phyloP scores from a whole-genome alignment of 2,797 vertebrate genomes.

The Arctocebus calabarensis region DNA sequence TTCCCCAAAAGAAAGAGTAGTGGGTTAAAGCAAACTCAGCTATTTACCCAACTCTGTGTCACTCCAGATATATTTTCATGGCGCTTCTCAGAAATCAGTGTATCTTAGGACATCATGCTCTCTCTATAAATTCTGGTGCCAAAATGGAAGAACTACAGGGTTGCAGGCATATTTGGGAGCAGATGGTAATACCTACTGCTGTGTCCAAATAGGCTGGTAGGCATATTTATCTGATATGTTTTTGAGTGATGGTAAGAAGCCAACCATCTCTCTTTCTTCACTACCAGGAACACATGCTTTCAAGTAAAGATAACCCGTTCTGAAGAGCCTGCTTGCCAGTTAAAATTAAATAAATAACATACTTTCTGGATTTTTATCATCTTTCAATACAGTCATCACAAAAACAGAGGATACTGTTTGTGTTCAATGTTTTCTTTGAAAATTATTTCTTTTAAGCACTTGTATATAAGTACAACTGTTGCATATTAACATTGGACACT shows the following conservation, averaged over 20 bases:
- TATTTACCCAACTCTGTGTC: slow-evolving; percentile 70
- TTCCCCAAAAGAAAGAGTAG: neutral
- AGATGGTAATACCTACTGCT: slow-evolving; percentile 88
- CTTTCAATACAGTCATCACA: slow-evolving; percentile 67
- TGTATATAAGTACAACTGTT: slow-evolving; percentile 69
- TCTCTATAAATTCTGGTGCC: slow-evolving; percentile 82
- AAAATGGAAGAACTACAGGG: slow-evolving; percentile 80
- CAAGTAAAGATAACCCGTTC: slow-evolving; percentile 80
- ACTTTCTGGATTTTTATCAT: slow-evolving; percentile 67
- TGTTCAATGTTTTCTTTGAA: slow-evolving; percentile 66
- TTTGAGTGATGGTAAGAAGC: slow-evolving; percentile 82
- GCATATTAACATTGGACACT: slow-evolving; percentile 12
- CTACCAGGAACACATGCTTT: slow-evolving; percentile 81
- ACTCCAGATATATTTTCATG: slow-evolving; percentile 82
- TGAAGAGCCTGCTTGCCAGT: slow-evolving; percentile 69
- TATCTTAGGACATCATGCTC: slow-evolving; percentile 81
- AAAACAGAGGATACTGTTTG: slow-evolving; percentile 62
- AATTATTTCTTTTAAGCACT: slow-evolving; percentile 56
- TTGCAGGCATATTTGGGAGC: slow-evolving; percentile 86
- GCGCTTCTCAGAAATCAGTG: slow-evolving; percentile 81
- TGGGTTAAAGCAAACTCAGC: slow-evolving; percentile 59
- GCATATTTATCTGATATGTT: slow-evolving; percentile 86
- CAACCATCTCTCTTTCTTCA: slow-evolving; percentile 84
- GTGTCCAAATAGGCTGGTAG: slow-evolving; percentile 87
- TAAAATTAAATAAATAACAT: slow-evolving; percentile 71